Evolutionary conservation across 2,797 vertebrate genomes (phyloP), one percentile per base, ranked within the genome.

Genomic region (Bradypodion pumilum): DNA sequence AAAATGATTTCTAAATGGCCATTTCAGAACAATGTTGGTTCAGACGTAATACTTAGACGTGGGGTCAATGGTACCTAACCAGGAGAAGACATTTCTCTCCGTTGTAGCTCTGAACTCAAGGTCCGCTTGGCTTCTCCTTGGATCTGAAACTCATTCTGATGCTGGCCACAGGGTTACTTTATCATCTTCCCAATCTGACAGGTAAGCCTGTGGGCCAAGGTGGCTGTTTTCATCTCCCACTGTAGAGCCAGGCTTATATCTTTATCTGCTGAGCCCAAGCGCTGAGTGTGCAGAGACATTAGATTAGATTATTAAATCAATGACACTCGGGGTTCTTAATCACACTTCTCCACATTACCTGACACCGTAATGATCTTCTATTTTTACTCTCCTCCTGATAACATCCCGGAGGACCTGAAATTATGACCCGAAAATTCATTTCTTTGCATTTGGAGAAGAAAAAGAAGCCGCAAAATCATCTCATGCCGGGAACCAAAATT

Each of bases 361-460:
- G 94, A 93, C 93, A 95, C 88, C 87, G 85, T 95, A 94, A 95
- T 94, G 91, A 94, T 87, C 68, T 93, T 95, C 94, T 96, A 90
- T 95, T 96, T 96, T 95, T 95, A 93, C 90, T 92, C 94, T 66
- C 86, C 91, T 92, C 89, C 88, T 88, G 75, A 90, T 93, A 93
- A 94, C 93, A 88, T 94, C 94, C 90, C 93, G 91, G 86, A 93
- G 94, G 93, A 91, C 89, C 91, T 75, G 87, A 92, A 95, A 95
- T 94, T 94, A 95, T 92, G 90, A 90, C 89, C 93, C 93, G 92
- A 93, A 95, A 95, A 95, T 95, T 94, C 94, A 95, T 95, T 95
- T 94, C 76, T 95, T 92, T 92, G 89, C 89, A 76, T 95, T 93
- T 93, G 86, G 86, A 90, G 78, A 90, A 92, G 88, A 90, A 93